Evolutionary conservation across 2,888 invertebrate genomes (phyloP), one percentile per base, ranked within the genome.

Genomic region (Stictocephala bisonia): DNA sequence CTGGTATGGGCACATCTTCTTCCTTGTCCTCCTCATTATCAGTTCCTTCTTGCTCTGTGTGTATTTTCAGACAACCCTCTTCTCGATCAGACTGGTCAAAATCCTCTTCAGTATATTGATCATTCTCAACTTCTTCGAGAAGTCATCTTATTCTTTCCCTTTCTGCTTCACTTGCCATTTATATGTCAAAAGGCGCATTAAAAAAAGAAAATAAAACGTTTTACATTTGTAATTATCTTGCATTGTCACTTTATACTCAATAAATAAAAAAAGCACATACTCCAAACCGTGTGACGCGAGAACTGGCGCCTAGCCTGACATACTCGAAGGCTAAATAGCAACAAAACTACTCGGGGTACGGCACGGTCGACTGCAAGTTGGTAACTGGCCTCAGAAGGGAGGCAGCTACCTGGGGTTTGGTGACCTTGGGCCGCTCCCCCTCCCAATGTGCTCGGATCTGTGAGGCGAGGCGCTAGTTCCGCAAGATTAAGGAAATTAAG

Each of bases 211-310:
- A 44, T 7, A 44, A 44, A 4, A 44, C 11, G 44, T 44, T 44
- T 44, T 4, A 44, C 44, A 44, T 18, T 44, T 18, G 44, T 18
- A 44, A 44, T 44, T 44, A 44, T 44, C 44, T 44, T n/a, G n/a
- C n/a, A n/a, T n/a, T n/a, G n/a, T n/a, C n/a, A n/a, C n/a, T n/a
- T n/a, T n/a, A n/a, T n/a, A 18, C 44, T 18, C n/a, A n/a, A 44
- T 44, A 44, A 44, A 44, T 44, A 44, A 44, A 44, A 44, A 44
- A n/a, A n/a, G n/a, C n/a, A n/a, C n/a, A n/a, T n/a, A n/a, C n/a
- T n/a, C n/a, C n/a, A n/a, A n/a, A n/a, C n/a, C n/a, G n/a, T n/a
- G n/a, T n/a, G n/a, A n/a, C n/a, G n/a, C n/a, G n/a, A n/a, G n/a
- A n/a, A n/a, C 44, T 44, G 44, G 44, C 44, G 44, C 44, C 44